phyloP scores from a whole-genome alignment of 1,140 invertebrate genomes.

The Sycobia sp. region DNA sequence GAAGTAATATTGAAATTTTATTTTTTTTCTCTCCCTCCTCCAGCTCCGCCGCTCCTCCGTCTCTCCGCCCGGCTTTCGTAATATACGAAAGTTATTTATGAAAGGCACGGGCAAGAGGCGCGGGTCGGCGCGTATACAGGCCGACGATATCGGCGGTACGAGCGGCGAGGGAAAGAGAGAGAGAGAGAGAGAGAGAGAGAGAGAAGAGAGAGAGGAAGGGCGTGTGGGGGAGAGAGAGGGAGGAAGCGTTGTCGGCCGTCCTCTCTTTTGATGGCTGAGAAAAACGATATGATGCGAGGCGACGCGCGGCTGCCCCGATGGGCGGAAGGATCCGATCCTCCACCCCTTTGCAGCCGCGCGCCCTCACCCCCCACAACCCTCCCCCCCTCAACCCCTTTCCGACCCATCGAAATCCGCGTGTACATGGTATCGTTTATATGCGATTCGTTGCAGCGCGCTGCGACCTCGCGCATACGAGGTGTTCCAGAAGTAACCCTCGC shows the following conservation, averaged over 20 bases:
- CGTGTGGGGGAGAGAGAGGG: too few species aligned
- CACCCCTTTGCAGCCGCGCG: too few species aligned
- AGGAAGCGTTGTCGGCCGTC: neutral
- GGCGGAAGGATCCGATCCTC: too few species aligned
- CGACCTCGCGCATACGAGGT: too few species aligned
- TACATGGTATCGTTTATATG: too few species aligned
- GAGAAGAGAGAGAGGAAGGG: too few species aligned
- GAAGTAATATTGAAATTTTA: slow-evolving; percentile 59
- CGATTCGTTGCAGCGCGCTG: too few species aligned
- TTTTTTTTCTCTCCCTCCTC: slow-evolving; percentile 28
- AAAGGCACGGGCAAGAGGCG: slow-evolving; percentile 48
- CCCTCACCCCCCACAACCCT: too few species aligned
- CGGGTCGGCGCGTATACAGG: slow-evolving; percentile 22
- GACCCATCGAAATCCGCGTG: too few species aligned
- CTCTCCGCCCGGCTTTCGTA: slow-evolving; percentile 41
- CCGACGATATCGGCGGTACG: slow-evolving; percentile 37
- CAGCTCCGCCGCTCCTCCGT: neutral
- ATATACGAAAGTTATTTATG: slow-evolving; percentile 60
- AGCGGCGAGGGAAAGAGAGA: slow-evolving; percentile 12
- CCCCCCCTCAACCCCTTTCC: too few species aligned
- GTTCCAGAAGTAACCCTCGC: too few species aligned
- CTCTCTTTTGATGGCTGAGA: slow-evolving; percentile 20
- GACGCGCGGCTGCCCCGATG: slow-evolving; percentile 28
- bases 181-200: too few species aligned
- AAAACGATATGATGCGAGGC: slow-evolving; percentile 48